Base-by-base conservation (phyloP, 2,888 invertebrate genomes). In the Nebria brevicollis region DNA sequence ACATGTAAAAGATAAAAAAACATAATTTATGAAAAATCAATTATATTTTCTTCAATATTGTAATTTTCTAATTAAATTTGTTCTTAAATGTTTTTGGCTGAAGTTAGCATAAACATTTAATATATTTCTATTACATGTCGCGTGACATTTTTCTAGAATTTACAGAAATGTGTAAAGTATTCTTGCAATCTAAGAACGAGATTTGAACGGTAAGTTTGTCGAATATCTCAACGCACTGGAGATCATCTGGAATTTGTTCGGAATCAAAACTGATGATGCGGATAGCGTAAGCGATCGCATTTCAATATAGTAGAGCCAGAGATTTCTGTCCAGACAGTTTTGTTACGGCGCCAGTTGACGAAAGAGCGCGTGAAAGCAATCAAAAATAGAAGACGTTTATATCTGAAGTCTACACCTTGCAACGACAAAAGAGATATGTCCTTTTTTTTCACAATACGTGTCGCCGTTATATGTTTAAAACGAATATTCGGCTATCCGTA, bases 211-310 rank as follows among this genome's bases (percentile, higher is more conserved):
- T 66, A 10, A 26, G 77, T 77, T 34, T 73, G 78, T 72, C 73
- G 66, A 25, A 11, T 70, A 11, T 20, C 70, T 25, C 11, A 10
- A 25, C 34, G 70, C 20, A 26, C 10, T 26, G 73, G 64, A 65
- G 78, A 78, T 78, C 78, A 78, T 78, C 66, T 41, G 66, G 78
- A 78, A 78, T 78, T 78, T 78, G 78, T 78, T 66, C 78, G 66
- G 73, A 78, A 78, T 78, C 78, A 73, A 41, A 78, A 42, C 66
- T 78, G 78, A 78, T 78, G 78, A 78, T 73, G 74, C 73, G 78
- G 43, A 73, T 73, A 73, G 66, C 75, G 64, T 20, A 54, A 65
- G 41, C 42, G 78, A 78, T 78, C 74, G 73, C 78, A 78, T 78
- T 78, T 78, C 78, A 78, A 78, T 78, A n/a, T 70, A 70, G 70